Base-by-base conservation (phyloP, 1,140 invertebrate genomes). In the Cydia strobilella region DNA sequence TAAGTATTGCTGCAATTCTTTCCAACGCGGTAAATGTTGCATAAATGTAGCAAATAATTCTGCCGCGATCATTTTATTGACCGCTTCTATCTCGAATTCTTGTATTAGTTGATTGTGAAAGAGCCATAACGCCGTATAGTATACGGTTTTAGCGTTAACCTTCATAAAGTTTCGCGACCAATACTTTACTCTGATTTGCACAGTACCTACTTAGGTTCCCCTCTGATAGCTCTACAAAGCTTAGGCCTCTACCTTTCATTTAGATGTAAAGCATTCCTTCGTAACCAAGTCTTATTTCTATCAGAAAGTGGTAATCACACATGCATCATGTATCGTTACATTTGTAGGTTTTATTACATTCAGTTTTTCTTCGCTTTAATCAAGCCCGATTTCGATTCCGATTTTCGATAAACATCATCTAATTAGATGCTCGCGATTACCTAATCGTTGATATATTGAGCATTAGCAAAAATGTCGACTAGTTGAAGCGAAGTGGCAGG, bases 401-500 rank as follows among this genome's bases (percentile, higher is more conserved):
- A n/a, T n/a, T n/a, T n/a, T n/a, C n/a, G n/a, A 59, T 23, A 59
- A 23, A 59, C 54, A 59, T 59, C 0, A 54, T 18, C 51, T 23
- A 23, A 20, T 23, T 59, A 23, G n/a, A 23, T 6, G 51, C 51
- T 54, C 18, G 54, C 1, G 10, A 23, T 59, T 23, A 12, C 54
- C 23, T 23, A 20, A 59, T 18, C n/a, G 65, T 66, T 66, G 20
- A 35, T 31, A 66, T 69, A 35, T 69, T 15, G 31, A 69, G 31
- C 35, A 31, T 35, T 35, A 35, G 35, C 0, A 69, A 35, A 69
- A 18, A 42, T 69, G 31, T 42, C 31, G 65, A 39, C 31, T 9
- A 65, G 65, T 35, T 69, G 65, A 69, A 6, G 65, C 25, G 65
- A 69, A 69, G 31, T 69, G 27, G 65, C 65, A 69, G 65, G 27